Percentiles rank a stretch among this genome's conserved stretches.
Conservation (phyloP, 2,888 invertebrate genomes). For the Chrysolina haemoptera region DNA sequence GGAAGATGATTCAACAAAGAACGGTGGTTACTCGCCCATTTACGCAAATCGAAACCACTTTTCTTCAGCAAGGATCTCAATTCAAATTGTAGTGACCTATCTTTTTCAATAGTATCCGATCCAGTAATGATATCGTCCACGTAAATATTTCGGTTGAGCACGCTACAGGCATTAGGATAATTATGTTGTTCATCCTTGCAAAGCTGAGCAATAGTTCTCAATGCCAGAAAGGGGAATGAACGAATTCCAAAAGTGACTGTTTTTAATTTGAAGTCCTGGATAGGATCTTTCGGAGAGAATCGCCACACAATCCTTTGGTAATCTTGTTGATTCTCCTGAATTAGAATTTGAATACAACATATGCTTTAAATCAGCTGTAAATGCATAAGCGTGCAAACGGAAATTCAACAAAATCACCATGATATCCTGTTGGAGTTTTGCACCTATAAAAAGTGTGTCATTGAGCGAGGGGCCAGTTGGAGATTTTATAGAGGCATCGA, state of each 20-base stretch:
- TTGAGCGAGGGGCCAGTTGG: constrained; percentile 18
- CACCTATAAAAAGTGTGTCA: constrained; percentile 12
- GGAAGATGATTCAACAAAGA: too few relatives aligned
- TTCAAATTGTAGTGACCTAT: background rate
- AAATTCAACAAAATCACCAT: too few relatives aligned
- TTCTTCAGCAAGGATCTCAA: constrained; percentile 2
- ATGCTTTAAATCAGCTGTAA: constrained; percentile 23
- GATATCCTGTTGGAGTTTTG: constrained; percentile 24
- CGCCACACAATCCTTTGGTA: constrained; percentile 1
- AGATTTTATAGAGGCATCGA: constrained; percentile 21
- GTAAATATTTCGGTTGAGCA: background rate
- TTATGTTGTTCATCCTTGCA: background rate
- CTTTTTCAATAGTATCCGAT: background rate
- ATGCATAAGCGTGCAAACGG: constrained; percentile 7
- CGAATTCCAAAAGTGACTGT: background rate
- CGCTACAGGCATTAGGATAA: constrained; percentile 7
- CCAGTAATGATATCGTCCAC: background rate
- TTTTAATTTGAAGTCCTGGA: constrained; percentile 5
- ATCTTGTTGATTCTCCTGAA: constrained; percentile 8
- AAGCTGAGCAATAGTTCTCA: constrained; percentile 2
- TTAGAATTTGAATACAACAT: constrained; percentile 18
- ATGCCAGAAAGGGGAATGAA: background rate
- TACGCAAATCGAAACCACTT: constrained; percentile 2
- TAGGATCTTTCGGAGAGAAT: constrained; percentile 15
- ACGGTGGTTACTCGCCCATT: background rate